Conservation (phyloP, 2,888 invertebrate species). For the Azorinus chamasolen region DNA sequence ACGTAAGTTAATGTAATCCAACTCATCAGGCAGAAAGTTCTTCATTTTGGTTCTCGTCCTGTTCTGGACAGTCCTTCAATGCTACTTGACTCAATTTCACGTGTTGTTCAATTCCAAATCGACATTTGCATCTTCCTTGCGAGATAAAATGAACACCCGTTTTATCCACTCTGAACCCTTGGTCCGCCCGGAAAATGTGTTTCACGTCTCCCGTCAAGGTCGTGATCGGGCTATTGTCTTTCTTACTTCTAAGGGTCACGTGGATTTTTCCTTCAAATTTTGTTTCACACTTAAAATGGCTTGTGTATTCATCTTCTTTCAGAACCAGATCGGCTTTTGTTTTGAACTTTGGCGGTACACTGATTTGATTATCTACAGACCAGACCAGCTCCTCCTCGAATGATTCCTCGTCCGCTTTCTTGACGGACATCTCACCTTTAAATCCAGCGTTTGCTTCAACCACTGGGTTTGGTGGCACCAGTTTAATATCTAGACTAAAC, state of each 20-base stretch:
- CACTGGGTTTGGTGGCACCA: constrained; percentile 85
- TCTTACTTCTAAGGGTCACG: constrained; percentile 83
- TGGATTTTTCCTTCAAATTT: constrained; percentile 84
- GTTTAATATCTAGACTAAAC: constrained; percentile 79
- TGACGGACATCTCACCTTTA: constrained; percentile 82
- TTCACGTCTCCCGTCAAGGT: constrained; percentile 82
- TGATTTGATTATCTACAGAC: constrained; percentile 86
- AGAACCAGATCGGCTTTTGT: constrained; percentile 85
- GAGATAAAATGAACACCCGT: constrained; percentile 78
- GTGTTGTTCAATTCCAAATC: constrained; percentile 86
- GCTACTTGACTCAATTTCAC: constrained; percentile 83
- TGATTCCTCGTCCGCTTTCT: constrained; percentile 81
- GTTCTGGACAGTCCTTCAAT: constrained; percentile 32
- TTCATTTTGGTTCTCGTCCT: constrained; percentile 39
- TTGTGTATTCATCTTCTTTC: constrained; percentile 84
- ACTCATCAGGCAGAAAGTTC: constrained; percentile 2
- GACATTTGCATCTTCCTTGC: constrained; percentile 85
- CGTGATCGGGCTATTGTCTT: constrained; percentile 84
- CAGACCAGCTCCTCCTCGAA: constrained; percentile 86
- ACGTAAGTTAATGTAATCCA: too few species aligned
- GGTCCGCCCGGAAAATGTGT: constrained; percentile 81
- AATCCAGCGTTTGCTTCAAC: constrained; percentile 86
- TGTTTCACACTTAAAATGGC: constrained; percentile 83
- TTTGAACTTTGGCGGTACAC: constrained; percentile 83
- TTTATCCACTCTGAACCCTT: constrained; percentile 78